phyloP scores from a whole-genome alignment of 2,888 invertebrate species.

The Chesias legatella region DNA sequence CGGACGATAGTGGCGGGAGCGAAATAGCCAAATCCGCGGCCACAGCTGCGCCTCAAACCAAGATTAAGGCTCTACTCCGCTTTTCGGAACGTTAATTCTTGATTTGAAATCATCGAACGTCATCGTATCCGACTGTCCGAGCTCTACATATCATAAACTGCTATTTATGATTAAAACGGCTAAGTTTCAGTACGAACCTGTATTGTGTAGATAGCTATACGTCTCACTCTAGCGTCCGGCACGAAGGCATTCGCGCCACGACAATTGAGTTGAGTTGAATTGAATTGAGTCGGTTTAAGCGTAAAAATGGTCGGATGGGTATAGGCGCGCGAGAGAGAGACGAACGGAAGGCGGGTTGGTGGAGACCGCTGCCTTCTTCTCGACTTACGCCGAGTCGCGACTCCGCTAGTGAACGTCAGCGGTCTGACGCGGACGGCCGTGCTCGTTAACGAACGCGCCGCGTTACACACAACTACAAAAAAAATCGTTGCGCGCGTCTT shows the following conservation, averaged over 20 bases:
- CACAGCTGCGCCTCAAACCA: constrained; percentile 69
- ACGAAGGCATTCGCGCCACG: constrained; percentile 76
- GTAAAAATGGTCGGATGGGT: constrained; percentile 78
- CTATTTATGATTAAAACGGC: constrained; percentile 33
- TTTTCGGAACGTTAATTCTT: constrained; percentile 65
- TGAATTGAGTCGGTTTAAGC: constrained; percentile 79
- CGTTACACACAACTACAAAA: constrained; percentile 61
- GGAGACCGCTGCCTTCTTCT: constrained; percentile 79
- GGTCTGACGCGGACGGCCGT: constrained; percentile 73
- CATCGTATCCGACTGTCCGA: constrained; percentile 35
- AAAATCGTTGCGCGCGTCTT: constrained; percentile 72
- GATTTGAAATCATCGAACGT: constrained; percentile 54
- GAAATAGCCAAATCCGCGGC: constrained; percentile 59
- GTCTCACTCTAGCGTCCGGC: constrained; percentile 78
- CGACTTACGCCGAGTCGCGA: constrained; percentile 75
- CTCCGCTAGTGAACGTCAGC: constrained; percentile 78
- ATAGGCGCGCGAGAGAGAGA: constrained; percentile 74
- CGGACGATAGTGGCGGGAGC: constrained; percentile 75
- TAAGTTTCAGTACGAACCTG: constrained; percentile 38
- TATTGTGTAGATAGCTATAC: constrained; percentile 59
- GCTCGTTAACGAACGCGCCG: constrained; percentile 48
- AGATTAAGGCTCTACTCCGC: constrained; percentile 74
- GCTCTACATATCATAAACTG: constrained; percentile 20
- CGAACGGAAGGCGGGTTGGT: constrained; percentile 77
- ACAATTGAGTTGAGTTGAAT: constrained; percentile 81